phyloP scores from a whole-genome alignment of 2,888 invertebrate species.

The Eurytoma adleriae region DNA sequence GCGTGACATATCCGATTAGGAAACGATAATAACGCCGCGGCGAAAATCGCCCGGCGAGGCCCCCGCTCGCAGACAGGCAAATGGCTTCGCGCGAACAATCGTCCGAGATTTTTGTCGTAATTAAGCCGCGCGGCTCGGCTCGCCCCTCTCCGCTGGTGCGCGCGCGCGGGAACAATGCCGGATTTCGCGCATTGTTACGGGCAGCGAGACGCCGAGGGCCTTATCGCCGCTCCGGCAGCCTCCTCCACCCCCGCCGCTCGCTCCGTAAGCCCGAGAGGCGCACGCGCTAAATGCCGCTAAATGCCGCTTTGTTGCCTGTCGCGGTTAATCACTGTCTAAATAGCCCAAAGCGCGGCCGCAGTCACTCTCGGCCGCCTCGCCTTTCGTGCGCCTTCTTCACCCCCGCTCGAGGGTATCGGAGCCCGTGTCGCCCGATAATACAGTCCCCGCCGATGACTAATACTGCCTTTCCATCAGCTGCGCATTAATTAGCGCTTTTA shows the following conservation, averaged over 20 bases:
- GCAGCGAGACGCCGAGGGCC: conserved; percentile 55
- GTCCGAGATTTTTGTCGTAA: conserved; percentile 68
- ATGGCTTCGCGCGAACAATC: conserved; percentile 67
- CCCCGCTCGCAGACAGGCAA: conserved; percentile 49
- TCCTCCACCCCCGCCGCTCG: conserved; percentile 29
- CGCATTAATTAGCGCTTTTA: conserved; percentile 29
- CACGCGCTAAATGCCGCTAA: conserved; percentile 65
- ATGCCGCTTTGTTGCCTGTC: conserved; percentile 71
- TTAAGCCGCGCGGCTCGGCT: conserved; percentile 65
- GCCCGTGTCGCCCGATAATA: conserved; percentile 12
- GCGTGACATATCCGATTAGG: conserved; percentile 43
- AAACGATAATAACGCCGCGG: conserved; percentile 32
- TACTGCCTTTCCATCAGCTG: conserved; percentile 1
- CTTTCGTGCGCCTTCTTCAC: background rate
- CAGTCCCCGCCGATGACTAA: conserved; percentile 3
- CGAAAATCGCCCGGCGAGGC: conserved; percentile 22
- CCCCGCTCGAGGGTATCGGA: background rate
- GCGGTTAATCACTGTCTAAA: conserved; percentile 69
- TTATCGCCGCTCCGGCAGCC: conserved; percentile 60
- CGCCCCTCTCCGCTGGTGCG: background rate
- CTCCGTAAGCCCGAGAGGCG: background rate
- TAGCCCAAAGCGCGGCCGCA: conserved; percentile 49
- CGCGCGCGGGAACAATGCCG: conserved; percentile 66
- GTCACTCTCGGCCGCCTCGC: background rate
- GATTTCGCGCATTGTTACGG: conserved; percentile 71